Evolutionary conservation across 1,140 invertebrate species (phyloP).

Genomic region (Linepithema humile): DNA sequence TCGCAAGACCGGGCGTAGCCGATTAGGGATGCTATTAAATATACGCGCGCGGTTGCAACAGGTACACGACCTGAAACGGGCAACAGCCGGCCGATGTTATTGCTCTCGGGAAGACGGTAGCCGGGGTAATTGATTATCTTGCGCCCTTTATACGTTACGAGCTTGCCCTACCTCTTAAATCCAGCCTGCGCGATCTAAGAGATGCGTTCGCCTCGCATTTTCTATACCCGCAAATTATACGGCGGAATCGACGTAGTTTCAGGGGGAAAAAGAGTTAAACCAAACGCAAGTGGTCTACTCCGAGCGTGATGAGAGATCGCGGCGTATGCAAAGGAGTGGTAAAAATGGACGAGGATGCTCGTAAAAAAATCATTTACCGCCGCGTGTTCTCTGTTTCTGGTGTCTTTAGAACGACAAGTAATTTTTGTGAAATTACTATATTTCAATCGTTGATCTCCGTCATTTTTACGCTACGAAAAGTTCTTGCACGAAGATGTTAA

Average conservation of each 20-base stretch:
- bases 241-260: conserved; percentile 65
- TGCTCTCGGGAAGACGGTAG: conserved; percentile 75
- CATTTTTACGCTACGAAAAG: background rate
- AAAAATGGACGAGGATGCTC: background rate
- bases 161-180: conserved; percentile 70
- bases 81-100: conserved; percentile 72
- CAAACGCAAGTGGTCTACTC: conserved; percentile 47
- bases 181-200: conserved; percentile 69
- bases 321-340: conserved; percentile 35
- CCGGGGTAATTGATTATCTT: conserved; percentile 81
- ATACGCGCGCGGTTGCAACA: conserved; percentile 67
- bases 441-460: background rate
- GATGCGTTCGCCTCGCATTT: conserved; percentile 62
- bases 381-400: background rate
- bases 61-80: conserved; percentile 64
- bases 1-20: conserved; percentile 62
- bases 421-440: conserved; percentile 13
- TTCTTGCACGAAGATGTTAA: background rate
- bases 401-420: background rate
- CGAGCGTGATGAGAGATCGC: conserved; percentile 3
- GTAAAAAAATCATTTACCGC: conserved; percentile 36
- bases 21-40: conserved; percentile 75
- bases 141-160: conserved; percentile 74
- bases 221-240: conserved; percentile 71
- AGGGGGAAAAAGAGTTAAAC: conserved; percentile 38